Evolutionary conservation across 2,888 invertebrate species (phyloP), one percentile per base, ranked within the genome.

Genomic region (Oscheius onirici): DNA sequence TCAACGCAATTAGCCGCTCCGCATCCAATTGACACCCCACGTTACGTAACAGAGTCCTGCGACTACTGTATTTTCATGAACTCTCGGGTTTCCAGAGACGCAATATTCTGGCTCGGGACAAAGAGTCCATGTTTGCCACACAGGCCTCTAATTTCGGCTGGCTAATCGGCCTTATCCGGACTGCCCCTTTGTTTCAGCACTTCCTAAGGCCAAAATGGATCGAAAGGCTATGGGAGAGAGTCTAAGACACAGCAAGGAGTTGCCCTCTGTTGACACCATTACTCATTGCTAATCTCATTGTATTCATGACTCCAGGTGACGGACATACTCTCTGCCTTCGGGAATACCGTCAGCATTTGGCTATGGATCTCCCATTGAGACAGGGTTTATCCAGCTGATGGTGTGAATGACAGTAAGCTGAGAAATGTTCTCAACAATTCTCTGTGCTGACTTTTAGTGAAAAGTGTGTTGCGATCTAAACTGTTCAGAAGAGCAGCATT

Each of bases 11-110:
- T 63, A 63, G 46, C 22, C 15, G 63, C 49, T 46, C 49, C 49
- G 41, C 63, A 11, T 22, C 63, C 63, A 63, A 63, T 63, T 63
- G 63, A 63, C 63, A 63, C 63, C 63, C 63, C 10, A 46, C 26
- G n/a, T 63, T 63, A 49, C 63, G 63, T 49, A 44, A 63, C 28
- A 22, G 49, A 41, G 3, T 13, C 15, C 46, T 46, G 46, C n/a
- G n/a, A n/a, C n/a, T n/a, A n/a, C n/a, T 46, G 5, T 46, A 46
- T 20, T 46, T 46, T 13, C 20, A 17, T 11, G 55, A 15, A 13
- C 22, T 24, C 46, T 46, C 20, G n/a, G n/a, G 20, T 46, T 46
- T 46, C 15, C 46, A 46, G 46, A 17, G 20, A 46, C n/a, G 20
- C 46, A 46, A 17, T 15, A 17, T 46, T 46, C 34, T 8, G 11